Conservation (phyloP, 2,888 invertebrate species). For the Dolichomitus sp. region DNA sequence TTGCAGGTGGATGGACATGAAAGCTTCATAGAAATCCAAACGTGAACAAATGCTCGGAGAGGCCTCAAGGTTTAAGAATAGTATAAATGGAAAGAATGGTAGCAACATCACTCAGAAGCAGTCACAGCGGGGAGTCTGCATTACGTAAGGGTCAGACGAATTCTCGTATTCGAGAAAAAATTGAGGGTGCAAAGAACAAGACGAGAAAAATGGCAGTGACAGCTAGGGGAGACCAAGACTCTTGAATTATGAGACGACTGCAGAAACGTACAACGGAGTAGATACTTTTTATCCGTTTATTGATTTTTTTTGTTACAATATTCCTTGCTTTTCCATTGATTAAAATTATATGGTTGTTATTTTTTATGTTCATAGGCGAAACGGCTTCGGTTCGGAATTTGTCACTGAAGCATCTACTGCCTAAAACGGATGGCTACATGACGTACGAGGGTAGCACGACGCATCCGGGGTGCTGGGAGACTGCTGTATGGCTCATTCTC, state of each 20-base stretch:
- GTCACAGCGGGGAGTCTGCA: conserved; percentile 46
- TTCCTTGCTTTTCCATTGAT: neutral
- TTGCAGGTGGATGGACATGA: conserved; percentile 29
- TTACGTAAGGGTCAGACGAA: conserved; percentile 49
- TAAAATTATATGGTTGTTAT: neutral
- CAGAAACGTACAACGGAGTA: neutral
- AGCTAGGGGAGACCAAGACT: neutral
- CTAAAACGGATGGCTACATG: conserved; percentile 97
- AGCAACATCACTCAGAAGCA: conserved; percentile 33
- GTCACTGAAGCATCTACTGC: conserved; percentile 94
- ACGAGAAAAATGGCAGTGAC: conserved; percentile 26
- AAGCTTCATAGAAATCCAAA: conserved; percentile 47
- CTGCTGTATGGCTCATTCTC: conserved; percentile 99
- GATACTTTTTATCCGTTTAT: conserved; percentile 2
- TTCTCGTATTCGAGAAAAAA: conserved; percentile 8
- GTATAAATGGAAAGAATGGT: conserved; percentile 31
- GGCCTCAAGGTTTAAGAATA: conserved; percentile 25
- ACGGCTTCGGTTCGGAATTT: conserved; percentile 94
- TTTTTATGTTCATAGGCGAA: conserved; percentile 89
- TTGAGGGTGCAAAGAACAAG: neutral
- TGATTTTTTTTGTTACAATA: neutral
- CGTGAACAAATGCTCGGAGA: conserved; percentile 36
- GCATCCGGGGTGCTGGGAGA: conserved; percentile 99
- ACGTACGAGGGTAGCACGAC: conserved; percentile 99
- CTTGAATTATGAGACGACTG: conserved; percentile 29